These are phyloP conservation scores for Camelus bactrianus DNA, from an alignment of 2,113 vertebrate genomes.

Conservation along the genomic window DNA sequence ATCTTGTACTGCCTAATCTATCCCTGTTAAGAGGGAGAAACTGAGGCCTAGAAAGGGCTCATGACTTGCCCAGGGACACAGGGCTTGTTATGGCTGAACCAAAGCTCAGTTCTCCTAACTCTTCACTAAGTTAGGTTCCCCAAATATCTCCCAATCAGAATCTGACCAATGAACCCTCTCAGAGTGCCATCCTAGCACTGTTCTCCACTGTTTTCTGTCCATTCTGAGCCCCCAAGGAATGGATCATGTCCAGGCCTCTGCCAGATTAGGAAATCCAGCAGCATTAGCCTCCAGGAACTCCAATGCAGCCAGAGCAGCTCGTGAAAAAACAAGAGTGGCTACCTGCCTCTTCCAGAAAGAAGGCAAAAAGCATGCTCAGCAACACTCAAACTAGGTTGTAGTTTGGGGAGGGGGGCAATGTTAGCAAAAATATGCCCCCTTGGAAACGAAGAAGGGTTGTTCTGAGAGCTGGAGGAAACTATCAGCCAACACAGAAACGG, in stretches of 20 bases:
- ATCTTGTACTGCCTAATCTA: neutral
- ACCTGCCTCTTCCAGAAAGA: neutral
- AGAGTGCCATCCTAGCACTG: neutral
- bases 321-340: neutral
- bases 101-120: neutral
- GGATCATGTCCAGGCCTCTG: neutral
- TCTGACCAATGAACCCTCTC: neutral
- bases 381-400: neutral
- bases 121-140: neutral
- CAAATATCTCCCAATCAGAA: neutral
- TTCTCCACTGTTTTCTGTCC: neutral
- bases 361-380: neutral
- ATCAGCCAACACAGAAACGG: constrained; percentile 16
- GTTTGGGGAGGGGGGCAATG: neutral
- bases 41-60: neutral
- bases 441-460: constrained; percentile 3
- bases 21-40: neutral
- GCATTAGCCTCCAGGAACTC: neutral
- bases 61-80: neutral
- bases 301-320: neutral
- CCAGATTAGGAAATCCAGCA: neutral
- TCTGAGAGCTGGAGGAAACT: neutral
- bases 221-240: neutral
- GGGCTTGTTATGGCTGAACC: neutral
- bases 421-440: neutral